Conservation (phyloP, 2,113 vertebrate genomes). For the Brachypodius melanocephalos region DNA sequence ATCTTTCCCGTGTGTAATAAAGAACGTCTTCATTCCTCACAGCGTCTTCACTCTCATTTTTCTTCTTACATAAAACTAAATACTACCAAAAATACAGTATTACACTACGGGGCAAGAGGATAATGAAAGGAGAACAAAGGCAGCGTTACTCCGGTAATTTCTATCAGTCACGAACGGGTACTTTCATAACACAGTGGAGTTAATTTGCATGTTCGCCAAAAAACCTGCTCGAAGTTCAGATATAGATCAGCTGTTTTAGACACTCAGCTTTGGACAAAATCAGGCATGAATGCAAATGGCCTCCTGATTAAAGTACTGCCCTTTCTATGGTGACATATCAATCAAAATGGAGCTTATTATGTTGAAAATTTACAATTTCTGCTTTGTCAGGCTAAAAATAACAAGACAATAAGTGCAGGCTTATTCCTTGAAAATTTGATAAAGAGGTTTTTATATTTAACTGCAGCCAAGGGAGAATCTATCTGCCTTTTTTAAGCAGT, state of each 20-base stretch:
- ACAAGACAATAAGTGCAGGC: neutral
- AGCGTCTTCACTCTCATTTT: neutral
- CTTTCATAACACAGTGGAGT: neutral
- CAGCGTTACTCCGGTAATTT: neutral
- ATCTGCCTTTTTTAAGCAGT: neutral
- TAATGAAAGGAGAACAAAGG: slow-evolving; percentile 21
- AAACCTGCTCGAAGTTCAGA: neutral
- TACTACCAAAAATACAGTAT: neutral
- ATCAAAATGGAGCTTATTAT: neutral
- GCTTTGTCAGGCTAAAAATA: neutral
- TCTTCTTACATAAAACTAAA: slow-evolving; percentile 11
- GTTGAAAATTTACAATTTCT: neutral
- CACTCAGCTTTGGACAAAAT: neutral
- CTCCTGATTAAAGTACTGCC: neutral
- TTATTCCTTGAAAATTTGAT: neutral
- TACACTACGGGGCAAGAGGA: neutral
- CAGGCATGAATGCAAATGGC: neutral
- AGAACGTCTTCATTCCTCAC: neutral
- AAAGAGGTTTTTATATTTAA: neutral
- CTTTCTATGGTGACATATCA: neutral
- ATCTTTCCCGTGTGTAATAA: neutral
- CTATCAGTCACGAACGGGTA: neutral
- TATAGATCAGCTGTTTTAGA: neutral
- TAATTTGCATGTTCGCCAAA: slow-evolving; percentile 13
- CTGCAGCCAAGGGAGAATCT: neutral